These are phyloP conservation scores for Phaethon lepturus DNA, from an alignment of 2,113 vertebrate genomes.

Conservation along the genomic window DNA sequence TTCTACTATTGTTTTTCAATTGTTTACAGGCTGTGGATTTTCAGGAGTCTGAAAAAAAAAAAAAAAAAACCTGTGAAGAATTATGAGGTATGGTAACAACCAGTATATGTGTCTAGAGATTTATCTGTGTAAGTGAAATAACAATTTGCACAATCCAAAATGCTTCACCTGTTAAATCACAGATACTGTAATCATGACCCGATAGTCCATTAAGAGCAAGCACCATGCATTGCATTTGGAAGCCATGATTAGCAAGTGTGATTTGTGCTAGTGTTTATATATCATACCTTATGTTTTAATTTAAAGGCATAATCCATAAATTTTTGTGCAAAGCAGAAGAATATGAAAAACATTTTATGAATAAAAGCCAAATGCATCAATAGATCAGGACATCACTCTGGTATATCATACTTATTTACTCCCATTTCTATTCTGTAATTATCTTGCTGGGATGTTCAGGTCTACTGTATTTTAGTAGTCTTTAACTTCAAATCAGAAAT, in stretches of 20 bases:
- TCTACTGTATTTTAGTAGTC: neutral
- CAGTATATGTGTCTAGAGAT: neutral
- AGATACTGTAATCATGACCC: neutral
- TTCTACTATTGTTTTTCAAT: neutral
- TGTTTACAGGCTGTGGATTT: neutral
- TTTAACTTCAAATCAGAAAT: neutral
- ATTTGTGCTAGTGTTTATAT: neutral
- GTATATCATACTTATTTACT: neutral
- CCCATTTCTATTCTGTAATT: neutral
- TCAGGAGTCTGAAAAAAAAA: neutral
- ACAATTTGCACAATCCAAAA: constrained; percentile 19
- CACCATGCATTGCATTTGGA: neutral
- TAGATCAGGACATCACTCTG: neutral
- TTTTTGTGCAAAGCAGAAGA: neutral
- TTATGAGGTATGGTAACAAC: neutral
- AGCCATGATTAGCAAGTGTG: neutral
- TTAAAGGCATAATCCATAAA: neutral
- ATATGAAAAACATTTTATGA: neutral
- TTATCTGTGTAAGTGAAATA: neutral
- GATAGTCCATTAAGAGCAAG: neutral
- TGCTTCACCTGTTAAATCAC: neutral
- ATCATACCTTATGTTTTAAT: neutral
- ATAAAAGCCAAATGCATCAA: constrained; percentile 4
- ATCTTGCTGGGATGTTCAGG: neutral
- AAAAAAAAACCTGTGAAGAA: neutral